These are phyloP conservation scores for Proales similis DNA, from an alignment of 1,140 invertebrate species.

Conservation along the genomic window DNA sequence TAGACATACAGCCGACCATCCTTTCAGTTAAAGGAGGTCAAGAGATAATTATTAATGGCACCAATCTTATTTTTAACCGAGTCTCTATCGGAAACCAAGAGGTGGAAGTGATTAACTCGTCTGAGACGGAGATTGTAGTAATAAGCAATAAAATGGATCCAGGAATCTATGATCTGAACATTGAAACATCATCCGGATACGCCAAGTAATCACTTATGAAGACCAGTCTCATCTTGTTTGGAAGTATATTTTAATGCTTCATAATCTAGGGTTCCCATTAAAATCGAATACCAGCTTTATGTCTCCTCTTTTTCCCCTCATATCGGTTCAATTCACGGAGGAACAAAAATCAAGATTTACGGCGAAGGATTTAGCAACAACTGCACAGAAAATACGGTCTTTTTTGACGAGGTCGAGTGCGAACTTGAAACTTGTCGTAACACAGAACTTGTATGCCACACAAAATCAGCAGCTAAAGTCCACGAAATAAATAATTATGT, in stretches of 20 bases:
- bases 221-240: not conserved
- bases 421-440: slow-evolving; percentile 39
- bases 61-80: slow-evolving; percentile 38
- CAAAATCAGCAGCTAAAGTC: slow-evolving; percentile 40
- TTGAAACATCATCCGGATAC: not conserved
- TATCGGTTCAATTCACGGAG: slow-evolving; percentile 41
- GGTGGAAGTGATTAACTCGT: slow-evolving; percentile 36
- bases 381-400: slow-evolving; percentile 40
- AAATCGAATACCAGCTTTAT: slow-evolving; percentile 37
- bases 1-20: not conserved
- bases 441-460: slow-evolving; percentile 42
- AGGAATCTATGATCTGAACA: slow-evolving; percentile 39
- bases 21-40: slow-evolving; percentile 40
- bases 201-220: not conserved
- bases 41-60: slow-evolving; percentile 41
- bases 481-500: slow-evolving; percentile 42
- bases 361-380: slow-evolving; percentile 43
- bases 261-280: not conserved
- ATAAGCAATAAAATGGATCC: slow-evolving; percentile 39
- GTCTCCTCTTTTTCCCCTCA: slow-evolving; percentile 20
- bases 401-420: slow-evolving; percentile 42
- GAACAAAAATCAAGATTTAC: slow-evolving; percentile 43
- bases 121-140: slow-evolving; percentile 39
- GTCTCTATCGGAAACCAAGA: slow-evolving; percentile 39
- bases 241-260: not conserved